These are phyloP conservation scores for Lanius collurio DNA, from an alignment of 2,113 vertebrate species.

Conservation along the genomic window DNA sequence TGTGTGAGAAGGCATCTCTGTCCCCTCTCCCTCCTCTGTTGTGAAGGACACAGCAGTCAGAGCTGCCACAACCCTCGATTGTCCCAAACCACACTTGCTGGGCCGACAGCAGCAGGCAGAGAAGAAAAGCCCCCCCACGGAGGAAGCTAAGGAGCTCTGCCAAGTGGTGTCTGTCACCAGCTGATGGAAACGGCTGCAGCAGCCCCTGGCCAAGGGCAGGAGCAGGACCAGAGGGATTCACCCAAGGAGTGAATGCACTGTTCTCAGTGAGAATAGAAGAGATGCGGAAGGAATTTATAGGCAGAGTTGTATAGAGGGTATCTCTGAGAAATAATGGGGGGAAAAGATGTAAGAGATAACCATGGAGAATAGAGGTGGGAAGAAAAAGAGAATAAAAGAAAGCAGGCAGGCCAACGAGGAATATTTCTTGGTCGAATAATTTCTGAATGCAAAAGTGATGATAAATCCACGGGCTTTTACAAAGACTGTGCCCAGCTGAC, in stretches of 20 bases:
- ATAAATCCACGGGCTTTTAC: background rate
- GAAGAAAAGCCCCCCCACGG: rapidly evolving
- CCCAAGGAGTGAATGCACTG: background rate
- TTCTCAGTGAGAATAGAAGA: background rate
- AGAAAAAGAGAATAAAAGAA: background rate
- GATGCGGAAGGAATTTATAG: background rate
- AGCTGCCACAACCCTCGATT: background rate
- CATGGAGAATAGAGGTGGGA: background rate
- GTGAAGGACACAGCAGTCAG: background rate
- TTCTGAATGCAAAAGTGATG: background rate
- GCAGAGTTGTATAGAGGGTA: background rate
- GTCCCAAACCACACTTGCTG: background rate
- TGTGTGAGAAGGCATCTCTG: background rate
- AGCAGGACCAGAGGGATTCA: background rate
- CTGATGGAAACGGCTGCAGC: background rate
- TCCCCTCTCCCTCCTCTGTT: background rate
- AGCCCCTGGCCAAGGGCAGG: background rate
- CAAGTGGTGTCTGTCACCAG: background rate
- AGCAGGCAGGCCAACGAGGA: background rate
- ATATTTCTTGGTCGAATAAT: background rate
- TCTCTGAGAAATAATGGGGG: background rate
- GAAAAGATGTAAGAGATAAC: background rate
- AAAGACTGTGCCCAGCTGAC: background rate
- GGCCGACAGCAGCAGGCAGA: background rate
- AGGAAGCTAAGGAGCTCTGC: background rate